Evolutionary conservation across 2,113 vertebrate species (phyloP).

Genomic region (Canis aureus): DNA sequence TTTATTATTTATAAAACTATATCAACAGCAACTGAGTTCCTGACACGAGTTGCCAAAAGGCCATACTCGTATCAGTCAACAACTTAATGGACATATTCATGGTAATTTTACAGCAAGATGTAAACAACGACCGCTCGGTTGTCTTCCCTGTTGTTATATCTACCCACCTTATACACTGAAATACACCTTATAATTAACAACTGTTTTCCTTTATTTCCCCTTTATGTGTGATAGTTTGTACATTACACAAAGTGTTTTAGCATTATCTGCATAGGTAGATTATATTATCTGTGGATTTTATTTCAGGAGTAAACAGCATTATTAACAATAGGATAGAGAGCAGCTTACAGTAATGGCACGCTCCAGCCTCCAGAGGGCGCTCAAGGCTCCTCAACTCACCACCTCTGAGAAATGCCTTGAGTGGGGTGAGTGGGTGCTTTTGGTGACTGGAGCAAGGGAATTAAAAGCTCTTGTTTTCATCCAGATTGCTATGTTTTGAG

Average conservation of each 20-base stretch:
- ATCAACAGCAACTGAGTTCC: neutral
- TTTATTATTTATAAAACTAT: neutral
- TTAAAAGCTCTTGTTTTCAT: neutral
- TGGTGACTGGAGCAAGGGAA: neutral
- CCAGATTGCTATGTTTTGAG: neutral
- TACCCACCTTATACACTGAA: neutral
- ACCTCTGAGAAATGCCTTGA: neutral
- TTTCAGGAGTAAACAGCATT: neutral
- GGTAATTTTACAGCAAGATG: neutral
- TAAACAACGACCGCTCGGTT: neutral
- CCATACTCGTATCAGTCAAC: neutral
- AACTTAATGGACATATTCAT: neutral
- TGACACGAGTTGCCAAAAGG: neutral
- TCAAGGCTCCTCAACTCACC: no score
- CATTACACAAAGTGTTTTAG: neutral
- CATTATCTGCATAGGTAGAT: neutral
- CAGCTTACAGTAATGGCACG: neutral
- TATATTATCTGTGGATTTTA: neutral
- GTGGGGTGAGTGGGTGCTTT: neutral
- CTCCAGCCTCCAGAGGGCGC: neutral
- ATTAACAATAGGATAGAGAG: neutral
- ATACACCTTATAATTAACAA: neutral
- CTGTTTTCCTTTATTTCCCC: neutral
- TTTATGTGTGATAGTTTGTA: neutral
- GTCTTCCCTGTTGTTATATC: neutral